Percentiles rank a stretch among this genome's conserved stretches.
Evolutionary conservation across 2,797 vertebrate genomes (phyloP).

Genomic region (Megaceryle alcyon): DNA sequence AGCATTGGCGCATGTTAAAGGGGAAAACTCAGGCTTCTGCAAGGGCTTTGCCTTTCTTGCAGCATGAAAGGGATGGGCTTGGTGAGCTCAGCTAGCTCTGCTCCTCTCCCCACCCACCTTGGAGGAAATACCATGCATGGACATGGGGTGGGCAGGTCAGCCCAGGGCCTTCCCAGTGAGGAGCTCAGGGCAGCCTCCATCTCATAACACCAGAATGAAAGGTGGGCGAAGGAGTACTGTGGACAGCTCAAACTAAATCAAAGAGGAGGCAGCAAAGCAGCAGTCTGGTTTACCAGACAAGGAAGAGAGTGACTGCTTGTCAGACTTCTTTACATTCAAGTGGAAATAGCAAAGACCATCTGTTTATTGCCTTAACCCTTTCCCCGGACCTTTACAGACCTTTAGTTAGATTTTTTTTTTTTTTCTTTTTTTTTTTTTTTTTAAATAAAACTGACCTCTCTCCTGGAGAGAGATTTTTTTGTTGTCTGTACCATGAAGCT

Average conservation of each 20-base stretch:
- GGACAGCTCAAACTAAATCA: neutral
- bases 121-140: accelerated
- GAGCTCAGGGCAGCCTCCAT: neutral
- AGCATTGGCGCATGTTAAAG: neutral
- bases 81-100: neutral
- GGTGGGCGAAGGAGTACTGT: neutral
- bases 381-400: neutral
- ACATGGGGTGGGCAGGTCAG: accelerated
- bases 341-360: neutral
- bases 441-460: neutral
- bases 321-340: neutral
- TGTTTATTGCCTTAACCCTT: neutral
- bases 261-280: neutral
- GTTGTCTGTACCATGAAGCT: neutral
- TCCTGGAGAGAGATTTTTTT: neutral
- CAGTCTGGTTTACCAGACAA: neutral
- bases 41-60: neutral
- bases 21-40: neutral
- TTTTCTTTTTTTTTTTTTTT: neutral
- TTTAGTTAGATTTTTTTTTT: neutral
- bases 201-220: neutral
- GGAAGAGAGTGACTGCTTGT: neutral
- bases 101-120: neutral
- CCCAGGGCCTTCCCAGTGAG: neutral
- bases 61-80: neutral